Base-by-base conservation (phyloP, 1,140 invertebrate species). In the Orussus abietinus region DNA sequence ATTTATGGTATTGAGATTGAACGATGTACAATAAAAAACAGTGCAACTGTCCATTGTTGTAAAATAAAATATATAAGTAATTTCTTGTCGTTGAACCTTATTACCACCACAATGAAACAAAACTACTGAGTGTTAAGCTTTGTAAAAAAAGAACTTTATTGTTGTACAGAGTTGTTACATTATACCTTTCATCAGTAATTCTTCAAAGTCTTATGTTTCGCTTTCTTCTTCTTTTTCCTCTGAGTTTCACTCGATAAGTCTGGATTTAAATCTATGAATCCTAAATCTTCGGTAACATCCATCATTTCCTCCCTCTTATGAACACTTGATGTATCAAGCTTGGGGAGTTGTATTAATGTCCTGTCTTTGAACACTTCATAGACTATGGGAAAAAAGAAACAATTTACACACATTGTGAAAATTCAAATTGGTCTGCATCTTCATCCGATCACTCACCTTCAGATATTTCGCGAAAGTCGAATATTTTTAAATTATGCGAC, bases 401-500 rank as follows among this genome's bases (percentile, higher is more conserved):
- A 34, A 42, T 21, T 15, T 25, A n/a, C 12, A 26, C 29, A 12
- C 14, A 34, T 20, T 22, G 9, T 5, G 7, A 31, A 19, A 18
- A 18, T 21, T 30, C 9, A 21, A 11, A 20, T 11, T 3, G 7
- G 6, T 14, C 21, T 25, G n/a, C n/a, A 10, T 29, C 30, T 35
- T 30, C 4, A 3, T 40, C 33, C 5, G 32, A 7, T n/a, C n/a
- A 55, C 56, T 59, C 68, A 86, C 87, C 82, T 56, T 78, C 69
- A 41, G 82, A 74, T 63, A 79, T 81, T 52, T 80, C 77, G 15
- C 75, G 75, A 19, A 92, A 73, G 69, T 95, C 82, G 57, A 83
- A 81, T 3, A 94, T 76, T 53, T 83, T 82, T 41, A 91, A 82
- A 69, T 84, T 84, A 47, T 86, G 79, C 14, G 82, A 78, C 53